A percentile compares a stretch with the other conserved stretches of the same genome.
phyloP scores from a whole-genome alignment of 2,888 invertebrate species.

The Drosophila testacea region DNA sequence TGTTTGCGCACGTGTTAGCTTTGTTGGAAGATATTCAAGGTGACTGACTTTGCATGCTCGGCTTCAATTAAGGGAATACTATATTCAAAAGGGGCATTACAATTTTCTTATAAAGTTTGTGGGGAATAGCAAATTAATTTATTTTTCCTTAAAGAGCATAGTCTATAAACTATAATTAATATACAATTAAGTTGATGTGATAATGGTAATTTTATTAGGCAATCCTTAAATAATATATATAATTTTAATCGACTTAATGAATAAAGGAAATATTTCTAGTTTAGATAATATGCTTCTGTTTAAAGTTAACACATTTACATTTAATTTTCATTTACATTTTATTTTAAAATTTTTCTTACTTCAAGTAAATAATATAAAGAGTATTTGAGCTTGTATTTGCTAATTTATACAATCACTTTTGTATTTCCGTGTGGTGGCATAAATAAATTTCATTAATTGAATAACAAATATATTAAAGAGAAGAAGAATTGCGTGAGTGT shows the following conservation, averaged over 20 bases:
- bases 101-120: not conserved
- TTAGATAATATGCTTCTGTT: no score
- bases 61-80: slow-evolving; percentile 25
- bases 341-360: not conserved
- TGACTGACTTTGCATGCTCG: slow-evolving; percentile 34
- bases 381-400: not conserved
- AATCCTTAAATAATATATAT: no score
- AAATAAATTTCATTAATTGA: no score
- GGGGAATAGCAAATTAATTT: not conserved
- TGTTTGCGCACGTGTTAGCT: slow-evolving; percentile 1
- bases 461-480: not conserved
- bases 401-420: not conserved
- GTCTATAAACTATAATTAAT: not conserved
- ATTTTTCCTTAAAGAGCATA: not conserved
- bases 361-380: not conserved
- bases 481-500: no score
- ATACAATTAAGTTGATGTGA: not conserved
- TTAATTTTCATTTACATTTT: not conserved
- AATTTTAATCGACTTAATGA: no score
- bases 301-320: no score
- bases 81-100: not conserved
- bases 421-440: no score
- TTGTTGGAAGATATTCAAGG: slow-evolving; percentile 19
- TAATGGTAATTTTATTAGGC: no score
- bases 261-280: no score